These are phyloP conservation scores for Netelia virgata DNA, from an alignment of 2,888 invertebrate genomes.

Conservation along the genomic window DNA sequence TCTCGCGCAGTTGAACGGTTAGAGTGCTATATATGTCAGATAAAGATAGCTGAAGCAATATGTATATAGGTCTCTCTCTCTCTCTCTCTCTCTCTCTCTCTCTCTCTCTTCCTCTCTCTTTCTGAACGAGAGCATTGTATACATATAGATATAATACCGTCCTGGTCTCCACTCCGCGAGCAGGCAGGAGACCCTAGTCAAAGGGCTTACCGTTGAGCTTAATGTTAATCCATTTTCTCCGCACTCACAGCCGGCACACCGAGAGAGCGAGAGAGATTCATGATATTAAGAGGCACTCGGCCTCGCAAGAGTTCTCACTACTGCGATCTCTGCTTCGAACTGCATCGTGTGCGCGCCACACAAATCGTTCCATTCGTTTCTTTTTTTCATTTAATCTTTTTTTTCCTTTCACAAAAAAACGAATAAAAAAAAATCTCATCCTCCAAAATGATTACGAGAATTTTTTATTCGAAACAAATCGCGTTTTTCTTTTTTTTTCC, in stretches of 20 bases:
- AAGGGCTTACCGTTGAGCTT: slow-evolving; percentile 71
- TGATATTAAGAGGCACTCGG: slow-evolving; percentile 63
- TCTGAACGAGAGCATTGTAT: slow-evolving; percentile 9
- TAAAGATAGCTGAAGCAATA: slow-evolving; percentile 29
- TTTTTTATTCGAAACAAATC: no score
- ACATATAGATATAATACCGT: slow-evolving; percentile 14
- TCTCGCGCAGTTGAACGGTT: slow-evolving; percentile 60
- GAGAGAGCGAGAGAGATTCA: slow-evolving; percentile 29
- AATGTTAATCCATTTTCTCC: slow-evolving; percentile 79
- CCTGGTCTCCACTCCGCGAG: slow-evolving; percentile 29
- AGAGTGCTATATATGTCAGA: slow-evolving; percentile 23
- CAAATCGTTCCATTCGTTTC: slow-evolving; percentile 4
- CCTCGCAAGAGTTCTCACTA: slow-evolving; percentile 29
- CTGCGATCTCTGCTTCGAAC: slow-evolving; percentile 32
- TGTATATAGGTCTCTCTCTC: background rate
- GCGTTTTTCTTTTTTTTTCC: no score
- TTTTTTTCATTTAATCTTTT: background rate
- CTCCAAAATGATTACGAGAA: no score
- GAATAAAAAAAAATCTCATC: no score
- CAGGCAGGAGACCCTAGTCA: slow-evolving; percentile 52
- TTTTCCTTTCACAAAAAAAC: background rate
- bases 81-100: background rate
- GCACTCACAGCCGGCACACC: slow-evolving; percentile 47
- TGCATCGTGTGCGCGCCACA: slow-evolving; percentile 28
- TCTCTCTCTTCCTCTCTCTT: no score